These are phyloP conservation scores for Hemicentrotus pulcherrimus DNA, from an alignment of 35 echinoderm and acorn worm genomes.

Conservation along the genomic window DNA sequence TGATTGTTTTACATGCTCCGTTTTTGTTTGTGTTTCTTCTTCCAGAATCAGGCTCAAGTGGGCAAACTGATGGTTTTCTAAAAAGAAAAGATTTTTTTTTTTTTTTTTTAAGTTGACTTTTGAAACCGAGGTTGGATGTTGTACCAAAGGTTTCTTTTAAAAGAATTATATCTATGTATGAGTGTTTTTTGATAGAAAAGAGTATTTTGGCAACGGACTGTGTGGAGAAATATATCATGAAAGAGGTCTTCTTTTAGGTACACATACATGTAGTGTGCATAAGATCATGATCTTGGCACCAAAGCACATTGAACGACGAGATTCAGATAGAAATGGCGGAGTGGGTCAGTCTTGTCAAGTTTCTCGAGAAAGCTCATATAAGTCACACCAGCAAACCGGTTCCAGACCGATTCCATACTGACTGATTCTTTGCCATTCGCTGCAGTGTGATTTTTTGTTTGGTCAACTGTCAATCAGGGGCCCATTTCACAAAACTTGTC, in stretches of 20 bases:
- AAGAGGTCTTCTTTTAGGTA: not conserved
- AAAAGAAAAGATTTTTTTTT: not conserved
- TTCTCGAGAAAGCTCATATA: too few relatives aligned
- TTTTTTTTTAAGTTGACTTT: not conserved
- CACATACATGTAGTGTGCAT: too few relatives aligned
- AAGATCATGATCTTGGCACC: too few relatives aligned
- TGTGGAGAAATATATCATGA: not conserved
- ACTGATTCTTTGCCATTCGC: too few relatives aligned
- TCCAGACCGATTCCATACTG: too few relatives aligned
- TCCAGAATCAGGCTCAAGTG: not conserved
- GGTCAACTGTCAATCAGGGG: too few relatives aligned
- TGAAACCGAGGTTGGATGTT: not conserved
- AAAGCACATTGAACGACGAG: too few relatives aligned
- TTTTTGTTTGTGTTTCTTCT: slow-evolving; percentile 7
- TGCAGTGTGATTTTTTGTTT: too few relatives aligned
- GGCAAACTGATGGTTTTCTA: not conserved
- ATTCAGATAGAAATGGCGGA: too few relatives aligned
- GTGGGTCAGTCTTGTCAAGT: too few relatives aligned
- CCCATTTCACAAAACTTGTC: too few relatives aligned
- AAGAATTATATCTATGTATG: not conserved
- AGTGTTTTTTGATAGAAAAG: not conserved
- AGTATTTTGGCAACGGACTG: not conserved
- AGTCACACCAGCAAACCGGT: too few relatives aligned
- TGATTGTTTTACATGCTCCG: not conserved
- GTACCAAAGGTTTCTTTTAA: not conserved